Base-by-base conservation (phyloP, 2,888 invertebrate species). In the Drosophila pseudotalamancana region DNA sequence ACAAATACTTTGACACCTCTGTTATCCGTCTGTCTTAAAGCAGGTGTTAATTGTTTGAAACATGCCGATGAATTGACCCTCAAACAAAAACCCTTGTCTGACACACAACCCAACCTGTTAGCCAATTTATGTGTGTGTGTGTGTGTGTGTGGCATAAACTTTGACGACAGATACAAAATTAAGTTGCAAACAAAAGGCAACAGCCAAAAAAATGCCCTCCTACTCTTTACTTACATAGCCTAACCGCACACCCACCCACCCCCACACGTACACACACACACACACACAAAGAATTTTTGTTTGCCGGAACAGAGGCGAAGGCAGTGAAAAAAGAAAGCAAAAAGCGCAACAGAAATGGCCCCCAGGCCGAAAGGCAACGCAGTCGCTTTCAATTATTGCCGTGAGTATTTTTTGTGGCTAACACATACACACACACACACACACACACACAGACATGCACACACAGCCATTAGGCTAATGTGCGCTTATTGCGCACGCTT, bases 401-500 rank as follows among this genome's bases (percentile, higher is more conserved):
- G 60, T 69, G 76, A 71, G 86, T 86, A 35, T 59, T 59, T 57
- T 72, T 86, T 87, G 81, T 81, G 84, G 87, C 88, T 85, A 68
- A 72, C 55, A 63, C 63, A 72, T 57, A 68, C 56, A 70, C 53
- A 62, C 55, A 64, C 59, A 57, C 51, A 49, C 27, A 48, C 29
- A 49, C 54, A 61, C 51, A 54, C 40, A 40, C 34, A 51, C 32
- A 63, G 40, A 53, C 53, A 48, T 60, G 51, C 56, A 72, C 48
- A 75, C 54, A 77, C 37, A 76, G 55, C 87, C 84, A 85, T 85
- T 85, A 85, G 82, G 85, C 72, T 88, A 89, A 88, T 87, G 88
- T 84, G 79, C 73, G 82, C 74, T 84, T 84, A 88, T 88, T 87
- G 87, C 87, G 87, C 87, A 87, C 72, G 88, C 85, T 87, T 87